Conservation (phyloP, 2,888 invertebrate genomes). For the Ornithoptera priamus region DNA sequence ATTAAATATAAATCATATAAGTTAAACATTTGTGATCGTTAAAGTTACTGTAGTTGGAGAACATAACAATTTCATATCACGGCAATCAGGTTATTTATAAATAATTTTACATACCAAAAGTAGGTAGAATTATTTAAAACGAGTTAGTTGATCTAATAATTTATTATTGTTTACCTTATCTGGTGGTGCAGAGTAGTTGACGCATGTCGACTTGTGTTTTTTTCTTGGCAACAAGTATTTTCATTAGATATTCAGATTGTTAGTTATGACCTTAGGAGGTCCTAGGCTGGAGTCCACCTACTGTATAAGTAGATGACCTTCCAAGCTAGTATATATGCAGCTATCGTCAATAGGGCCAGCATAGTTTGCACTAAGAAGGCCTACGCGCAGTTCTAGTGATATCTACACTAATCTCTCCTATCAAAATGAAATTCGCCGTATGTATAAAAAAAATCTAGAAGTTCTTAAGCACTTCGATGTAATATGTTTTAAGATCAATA, state of each 20-base stretch:
- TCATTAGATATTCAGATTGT: slow-evolving; percentile 63
- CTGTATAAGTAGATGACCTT: slow-evolving; percentile 58
- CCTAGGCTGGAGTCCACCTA: slow-evolving; percentile 43
- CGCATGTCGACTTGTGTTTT: slow-evolving; percentile 37
- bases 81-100: slow-evolving; percentile 2
- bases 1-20: no score
- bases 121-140: slow-evolving; percentile 11
- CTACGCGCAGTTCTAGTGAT: slow-evolving; percentile 71
- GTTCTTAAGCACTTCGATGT: not conserved
- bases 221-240: slow-evolving; percentile 56
- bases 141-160: slow-evolving; percentile 41
- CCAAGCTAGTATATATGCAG: slow-evolving; percentile 60
- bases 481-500: no score
- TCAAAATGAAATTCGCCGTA: slow-evolving; percentile 74
- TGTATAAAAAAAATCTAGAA: slow-evolving; percentile 41
- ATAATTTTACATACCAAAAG: slow-evolving; percentile 1
- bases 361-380: slow-evolving; percentile 76
- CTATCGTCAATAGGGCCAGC: slow-evolving; percentile 52
- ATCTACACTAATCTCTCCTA: slow-evolving; percentile 45
- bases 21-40: no score
- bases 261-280: slow-evolving; percentile 59
- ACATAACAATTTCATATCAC: not conserved
- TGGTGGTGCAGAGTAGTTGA: slow-evolving; percentile 40
- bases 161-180: slow-evolving; percentile 51
- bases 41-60: not conserved